Evolutionary conservation across 2,888 invertebrate genomes (phyloP).

Genomic region (Congeria kusceri): DNA sequence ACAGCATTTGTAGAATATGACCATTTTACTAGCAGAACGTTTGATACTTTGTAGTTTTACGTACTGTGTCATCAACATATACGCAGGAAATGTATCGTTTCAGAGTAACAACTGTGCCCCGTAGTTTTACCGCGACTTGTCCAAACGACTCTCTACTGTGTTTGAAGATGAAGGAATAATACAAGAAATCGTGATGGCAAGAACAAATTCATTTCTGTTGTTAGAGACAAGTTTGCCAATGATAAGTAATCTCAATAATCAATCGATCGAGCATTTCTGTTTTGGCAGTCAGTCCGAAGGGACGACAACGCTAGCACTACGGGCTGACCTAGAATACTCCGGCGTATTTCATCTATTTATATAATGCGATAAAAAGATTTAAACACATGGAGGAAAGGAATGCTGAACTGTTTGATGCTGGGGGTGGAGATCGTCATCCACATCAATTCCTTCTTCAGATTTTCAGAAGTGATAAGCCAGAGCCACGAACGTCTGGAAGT

Average conservation of each 20-base stretch:
- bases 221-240: neutral
- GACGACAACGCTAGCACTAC: neutral
- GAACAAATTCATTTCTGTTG: neutral
- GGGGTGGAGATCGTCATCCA: neutral
- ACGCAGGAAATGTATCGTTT: too few relatives aligned
- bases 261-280: neutral
- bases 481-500: neutral
- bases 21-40: too few relatives aligned
- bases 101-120: too few relatives aligned
- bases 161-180: neutral
- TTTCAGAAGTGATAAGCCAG: neutral
- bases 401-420: neutral
- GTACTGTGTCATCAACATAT: too few relatives aligned
- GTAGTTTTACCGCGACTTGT: too few relatives aligned
- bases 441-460: neutral
- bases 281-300: constrained; percentile 5
- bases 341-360: neutral
- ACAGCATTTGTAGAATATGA: too few relatives aligned
- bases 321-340: neutral
- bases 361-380: neutral
- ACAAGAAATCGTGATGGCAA: neutral
- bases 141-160: neutral
- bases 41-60: too few relatives aligned
- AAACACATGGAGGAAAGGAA: neutral
- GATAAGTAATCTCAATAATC: neutral